Evolutionary conservation across 2,888 invertebrate genomes (phyloP).

Genomic region (Teleiodes luculella): DNA sequence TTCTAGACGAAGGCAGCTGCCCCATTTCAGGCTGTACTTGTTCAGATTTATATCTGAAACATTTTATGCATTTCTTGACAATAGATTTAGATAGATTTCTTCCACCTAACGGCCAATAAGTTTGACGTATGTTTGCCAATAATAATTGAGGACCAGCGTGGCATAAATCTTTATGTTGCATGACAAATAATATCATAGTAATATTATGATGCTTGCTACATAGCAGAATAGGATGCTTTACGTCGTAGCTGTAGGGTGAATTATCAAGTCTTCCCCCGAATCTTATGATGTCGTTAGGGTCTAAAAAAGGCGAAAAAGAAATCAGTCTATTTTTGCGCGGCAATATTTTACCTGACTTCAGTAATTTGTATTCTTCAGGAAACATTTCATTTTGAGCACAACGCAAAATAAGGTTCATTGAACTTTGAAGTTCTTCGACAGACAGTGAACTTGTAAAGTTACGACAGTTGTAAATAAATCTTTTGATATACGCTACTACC

Average conservation of each 20-base stretch:
- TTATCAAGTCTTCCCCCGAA: neutral
- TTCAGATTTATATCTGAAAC: neutral
- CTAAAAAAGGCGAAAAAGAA: neutral
- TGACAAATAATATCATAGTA: neutral
- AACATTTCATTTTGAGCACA: neutral
- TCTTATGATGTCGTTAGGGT: neutral
- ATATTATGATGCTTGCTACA: constrained; percentile 1
- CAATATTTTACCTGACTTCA: neutral
- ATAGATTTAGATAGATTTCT: neutral
- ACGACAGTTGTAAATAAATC: neutral
- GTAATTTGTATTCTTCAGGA: too few species aligned
- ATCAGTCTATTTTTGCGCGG: neutral
- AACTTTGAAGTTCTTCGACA: neutral
- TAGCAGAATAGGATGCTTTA: neutral
- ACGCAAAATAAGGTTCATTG: neutral
- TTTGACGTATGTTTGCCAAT: neutral
- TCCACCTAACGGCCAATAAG: neutral
- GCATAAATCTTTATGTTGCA: neutral
- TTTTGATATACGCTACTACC: neutral
- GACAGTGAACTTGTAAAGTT: neutral
- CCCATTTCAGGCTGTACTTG: neutral
- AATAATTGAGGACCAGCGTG: neutral
- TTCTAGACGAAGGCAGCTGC: neutral
- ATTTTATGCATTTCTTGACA: neutral
- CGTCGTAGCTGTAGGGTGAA: neutral